These are phyloP conservation scores for Callyntrura sp. DNA, from an alignment of 2,888 invertebrate genomes.

Conservation along the genomic window DNA sequence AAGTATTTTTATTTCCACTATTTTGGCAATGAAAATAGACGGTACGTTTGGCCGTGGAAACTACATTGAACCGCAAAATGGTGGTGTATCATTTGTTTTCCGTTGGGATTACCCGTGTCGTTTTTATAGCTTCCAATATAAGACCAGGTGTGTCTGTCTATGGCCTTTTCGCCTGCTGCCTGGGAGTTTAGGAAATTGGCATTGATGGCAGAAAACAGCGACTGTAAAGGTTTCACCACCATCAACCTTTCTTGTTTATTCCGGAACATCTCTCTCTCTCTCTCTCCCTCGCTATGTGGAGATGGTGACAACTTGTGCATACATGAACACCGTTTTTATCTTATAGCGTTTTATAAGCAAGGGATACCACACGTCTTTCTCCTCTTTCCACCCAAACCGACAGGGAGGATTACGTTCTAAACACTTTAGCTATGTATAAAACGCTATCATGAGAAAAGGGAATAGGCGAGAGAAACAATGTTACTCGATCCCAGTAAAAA, in stretches of 20 bases:
- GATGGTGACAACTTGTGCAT: too few relatives aligned
- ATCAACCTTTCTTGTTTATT: background rate
- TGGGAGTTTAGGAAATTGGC: constrained; percentile 28
- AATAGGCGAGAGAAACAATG: too few relatives aligned
- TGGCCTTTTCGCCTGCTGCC: background rate
- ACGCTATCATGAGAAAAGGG: too few relatives aligned
- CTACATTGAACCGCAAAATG: constrained; percentile 1
- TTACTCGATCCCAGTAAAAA: background rate
- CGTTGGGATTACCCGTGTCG: constrained; percentile 37
- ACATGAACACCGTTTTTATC: too few relatives aligned
- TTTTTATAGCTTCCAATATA: constrained; percentile 33
- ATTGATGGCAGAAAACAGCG: background rate
- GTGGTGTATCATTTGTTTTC: constrained; percentile 27
- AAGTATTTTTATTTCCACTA: background rate
- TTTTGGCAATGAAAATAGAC: background rate
- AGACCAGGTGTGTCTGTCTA: constrained; percentile 30
- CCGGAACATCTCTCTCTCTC: background rate
- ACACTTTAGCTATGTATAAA: constrained; percentile 32
- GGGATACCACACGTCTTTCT: background rate
- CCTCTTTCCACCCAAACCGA: constrained; percentile 15
- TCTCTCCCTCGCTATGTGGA: too few relatives aligned
- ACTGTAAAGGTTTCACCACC: background rate
- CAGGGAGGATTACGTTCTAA: constrained; percentile 32
- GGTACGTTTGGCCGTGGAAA: background rate
- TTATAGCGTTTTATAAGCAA: too few relatives aligned